These are phyloP conservation scores for Cremastobaeus sp. DNA, from an alignment of 2,888 invertebrate genomes.

Conservation along the genomic window DNA sequence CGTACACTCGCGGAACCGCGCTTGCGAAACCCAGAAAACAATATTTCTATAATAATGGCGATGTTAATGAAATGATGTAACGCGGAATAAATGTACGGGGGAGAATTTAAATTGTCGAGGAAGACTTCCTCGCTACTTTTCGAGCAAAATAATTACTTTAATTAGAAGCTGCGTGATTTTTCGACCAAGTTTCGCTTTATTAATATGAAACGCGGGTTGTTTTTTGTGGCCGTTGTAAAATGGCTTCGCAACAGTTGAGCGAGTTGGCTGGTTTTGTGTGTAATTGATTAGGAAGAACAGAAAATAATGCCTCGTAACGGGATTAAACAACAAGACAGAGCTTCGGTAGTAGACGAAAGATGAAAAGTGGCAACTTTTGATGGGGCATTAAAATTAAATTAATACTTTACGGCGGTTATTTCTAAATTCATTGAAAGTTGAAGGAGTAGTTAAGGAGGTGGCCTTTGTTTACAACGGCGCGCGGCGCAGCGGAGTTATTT, in stretches of 20 bases:
- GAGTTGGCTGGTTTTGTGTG: no score
- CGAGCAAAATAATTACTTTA: no score
- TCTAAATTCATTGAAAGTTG: slow-evolving; percentile 24
- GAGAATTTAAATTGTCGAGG: no score
- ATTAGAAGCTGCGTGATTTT: no score
- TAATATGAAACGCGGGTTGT: no score
- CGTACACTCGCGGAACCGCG: slow-evolving; percentile 41
- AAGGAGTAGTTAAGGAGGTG: slow-evolving; percentile 14
- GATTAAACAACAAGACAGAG: slow-evolving; percentile 5
- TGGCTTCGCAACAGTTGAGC: no score
- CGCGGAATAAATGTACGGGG: slow-evolving; percentile 46
- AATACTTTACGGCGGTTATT: slow-evolving; percentile 17
- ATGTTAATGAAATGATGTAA: slow-evolving; percentile 40
- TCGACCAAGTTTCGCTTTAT: no score
- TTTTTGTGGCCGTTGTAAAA: no score
- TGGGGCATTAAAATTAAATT: slow-evolving; percentile 30
- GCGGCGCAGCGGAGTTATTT: slow-evolving; percentile 13
- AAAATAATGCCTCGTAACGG: not conserved
- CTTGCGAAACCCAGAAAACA: slow-evolving; percentile 37
- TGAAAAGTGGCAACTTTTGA: slow-evolving; percentile 17
- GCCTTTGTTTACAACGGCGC: slow-evolving; percentile 14
- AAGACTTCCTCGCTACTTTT: no score
- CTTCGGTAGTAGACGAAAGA: slow-evolving; percentile 4
- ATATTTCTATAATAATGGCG: slow-evolving; percentile 26
- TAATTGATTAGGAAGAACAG: not conserved